A percentile compares a stretch with the other conserved stretches of the same genome.
These are phyloP conservation scores for Cliona cf. orientalis DNA, from an alignment of 37 sponge, comb jelly and placozoan genomes.

Conservation along the genomic window DNA sequence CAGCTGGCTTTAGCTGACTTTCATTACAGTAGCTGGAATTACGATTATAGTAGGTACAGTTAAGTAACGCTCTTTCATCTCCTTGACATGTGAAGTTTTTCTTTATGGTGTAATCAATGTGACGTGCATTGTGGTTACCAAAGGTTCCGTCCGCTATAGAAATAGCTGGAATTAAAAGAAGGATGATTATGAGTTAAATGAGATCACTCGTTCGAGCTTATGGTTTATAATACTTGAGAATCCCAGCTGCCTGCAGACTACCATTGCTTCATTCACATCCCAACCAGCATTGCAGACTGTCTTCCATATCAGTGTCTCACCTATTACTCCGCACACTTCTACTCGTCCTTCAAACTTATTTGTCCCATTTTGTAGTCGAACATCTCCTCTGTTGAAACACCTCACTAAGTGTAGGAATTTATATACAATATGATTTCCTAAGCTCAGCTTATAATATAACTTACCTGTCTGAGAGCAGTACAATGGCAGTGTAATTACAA, in stretches of 20 bases:
- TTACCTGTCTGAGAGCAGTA: too few species aligned
- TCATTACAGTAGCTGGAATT: too few species aligned
- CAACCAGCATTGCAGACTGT: slow-evolving; percentile 2
- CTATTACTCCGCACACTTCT: background rate
- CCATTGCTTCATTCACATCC: background rate
- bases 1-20: too few species aligned
- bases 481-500: too few species aligned
- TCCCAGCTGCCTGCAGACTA: slow-evolving; percentile 12
- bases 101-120: background rate
- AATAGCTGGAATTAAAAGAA: background rate
- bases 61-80: background rate
- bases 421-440: too few species aligned
- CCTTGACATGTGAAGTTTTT: background rate
- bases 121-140: background rate
- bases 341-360: slow-evolving; percentile 9
- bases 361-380: background rate
- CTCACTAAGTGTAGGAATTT: too few species aligned
- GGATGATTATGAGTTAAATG: background rate
- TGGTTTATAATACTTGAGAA: background rate
- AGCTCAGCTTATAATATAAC: too few species aligned
- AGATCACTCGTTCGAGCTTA: background rate
- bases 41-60: background rate
- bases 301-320: background rate
- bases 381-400: too few species aligned
- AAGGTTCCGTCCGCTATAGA: background rate